Evolutionary conservation across 2,888 invertebrate genomes (phyloP), one percentile per base, ranked within the genome.

Genomic region (Caenorhabditis angaria): DNA sequence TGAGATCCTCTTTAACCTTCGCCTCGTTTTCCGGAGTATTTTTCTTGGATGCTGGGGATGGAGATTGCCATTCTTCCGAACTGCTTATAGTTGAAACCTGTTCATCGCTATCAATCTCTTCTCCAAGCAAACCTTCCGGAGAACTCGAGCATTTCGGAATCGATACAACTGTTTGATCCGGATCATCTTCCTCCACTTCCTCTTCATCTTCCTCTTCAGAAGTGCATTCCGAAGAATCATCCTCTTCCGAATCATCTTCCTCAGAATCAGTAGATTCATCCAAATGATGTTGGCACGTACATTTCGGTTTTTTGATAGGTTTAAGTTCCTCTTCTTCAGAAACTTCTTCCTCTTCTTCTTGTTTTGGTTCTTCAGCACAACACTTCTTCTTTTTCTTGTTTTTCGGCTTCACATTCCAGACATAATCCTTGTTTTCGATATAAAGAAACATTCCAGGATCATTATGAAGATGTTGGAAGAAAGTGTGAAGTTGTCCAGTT

Each of bases 401-500:
- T 32, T 67, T 62, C 22, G 65, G 60, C 3, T 63, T 57, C 10
- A 73, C 61, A 54, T 68, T 73, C 72, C 72, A 73, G 12, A 68
- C 68, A 35, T 65, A 68, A 28, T 73, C 68, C 20, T 62, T 54
- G 35, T 65, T 73, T 68, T 73, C 72, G 2, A 73, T 62, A 29
- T 73, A 73, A 28, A 73, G 29, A 24, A 65, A 56, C 28, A 60
- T 62, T 2, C 54, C 28, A 4, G 68, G 62, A 51, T 73, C 65
- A 27, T 58, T 59, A 28, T 68, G 61, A 10, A 73, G 50, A 25
- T 61, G 57, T n/a, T 59, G 59, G 12, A 73, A 28, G 41, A 73
- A 73, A 0, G 72, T 73, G 51, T 68, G 68, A 4, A 73, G 56
- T 48, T 73, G 72, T 0, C 72, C 72, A n/a, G 72, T 73, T 20